Base-by-base conservation (phyloP, 2,888 invertebrate species). In the Agrotis segetum region DNA sequence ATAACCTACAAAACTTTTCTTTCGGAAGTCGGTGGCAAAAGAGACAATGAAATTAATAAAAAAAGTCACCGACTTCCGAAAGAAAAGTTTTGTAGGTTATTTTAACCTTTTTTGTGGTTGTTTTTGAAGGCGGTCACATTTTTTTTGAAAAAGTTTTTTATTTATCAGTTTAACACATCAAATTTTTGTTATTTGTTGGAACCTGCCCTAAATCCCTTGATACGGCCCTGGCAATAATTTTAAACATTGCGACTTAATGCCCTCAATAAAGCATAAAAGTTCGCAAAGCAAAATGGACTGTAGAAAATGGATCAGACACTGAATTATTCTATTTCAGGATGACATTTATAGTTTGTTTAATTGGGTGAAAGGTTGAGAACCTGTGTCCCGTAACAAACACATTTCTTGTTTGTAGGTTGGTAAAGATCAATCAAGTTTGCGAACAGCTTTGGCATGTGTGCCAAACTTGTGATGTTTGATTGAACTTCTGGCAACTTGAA, bases 281-380 rank as follows among this genome's bases (percentile, higher is more conserved):
- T 77, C 5, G 50, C 64, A 65, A 78, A 78, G 65, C 50, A 50
- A 65, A 65, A 44, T 64, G 50, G 50, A 50, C 53, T 44, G 5
- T 19, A 34, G 40, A 58, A 70, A 72, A 61, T 67, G 55, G 73
- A 65, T 67, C 64, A 72, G 67, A 72, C 53, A 65, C 47, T 11
- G 34, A 46, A 49, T 52, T 24, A 63, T 19, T 72, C 67, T 82
- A 82, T 72, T 82, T 62, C 24, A 1, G 17, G 40, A 29, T 67
- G 67, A 67, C 67, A 72, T 81, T 82, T 67, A 72, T 47, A 65
- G 50, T 46, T 50, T 34, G 19, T 19, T 34, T 56, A 71, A 78
- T 72, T 72, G 29, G 67, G 61, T 67, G 40, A 67, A 46, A 77
- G 81, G 56, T 69, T 52, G 40, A 52, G 24, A 50, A 70, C 40